Percentiles rank a stretch among this genome's conserved stretches.
Evolutionary conservation across 2,888 invertebrate genomes (phyloP).

Genomic region (Amblyteles armatorius): DNA sequence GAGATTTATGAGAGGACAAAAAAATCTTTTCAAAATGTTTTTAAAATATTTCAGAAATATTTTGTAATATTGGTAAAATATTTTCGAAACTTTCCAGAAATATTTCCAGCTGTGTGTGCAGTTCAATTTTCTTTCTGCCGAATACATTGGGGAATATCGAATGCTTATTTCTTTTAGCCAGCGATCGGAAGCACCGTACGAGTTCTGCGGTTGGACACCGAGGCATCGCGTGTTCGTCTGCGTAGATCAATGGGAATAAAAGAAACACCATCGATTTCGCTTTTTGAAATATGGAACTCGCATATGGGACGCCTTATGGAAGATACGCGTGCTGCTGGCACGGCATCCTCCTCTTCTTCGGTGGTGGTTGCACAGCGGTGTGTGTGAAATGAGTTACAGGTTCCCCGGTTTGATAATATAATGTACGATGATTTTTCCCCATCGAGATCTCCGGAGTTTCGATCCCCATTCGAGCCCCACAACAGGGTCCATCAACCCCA

Average conservation of each 20-base stretch:
- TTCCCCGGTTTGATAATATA: conserved; percentile 64
- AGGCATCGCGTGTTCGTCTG: neutral
- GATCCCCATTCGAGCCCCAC: conserved; percentile 68
- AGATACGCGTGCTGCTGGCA: conserved; percentile 33
- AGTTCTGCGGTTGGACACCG: neutral
- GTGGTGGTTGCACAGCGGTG: neutral
- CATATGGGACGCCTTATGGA: conserved; percentile 77
- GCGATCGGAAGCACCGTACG: neutral
- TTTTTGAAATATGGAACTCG: conserved; percentile 64
- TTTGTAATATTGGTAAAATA: too few relatives aligned
- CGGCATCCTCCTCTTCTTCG: neutral
- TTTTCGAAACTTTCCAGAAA: too few relatives aligned
- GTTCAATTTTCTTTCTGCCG: neutral
- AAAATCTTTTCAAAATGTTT: too few relatives aligned
- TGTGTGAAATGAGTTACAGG: conserved; percentile 59
- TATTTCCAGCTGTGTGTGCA: too few relatives aligned
- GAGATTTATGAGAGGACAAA: too few relatives aligned
- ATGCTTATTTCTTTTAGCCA: neutral
- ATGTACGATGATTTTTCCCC: conserved; percentile 77
- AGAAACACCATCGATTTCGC: conserved; percentile 45
- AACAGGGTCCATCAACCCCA: conserved; percentile 64
- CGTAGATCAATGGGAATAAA: conserved; percentile 33
- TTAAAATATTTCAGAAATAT: too few relatives aligned
- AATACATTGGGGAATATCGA: neutral
- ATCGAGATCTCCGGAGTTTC: conserved; percentile 59